phyloP scores from a whole-genome alignment of 2,797 vertebrate species.

The Protosalanx chinensis region DNA sequence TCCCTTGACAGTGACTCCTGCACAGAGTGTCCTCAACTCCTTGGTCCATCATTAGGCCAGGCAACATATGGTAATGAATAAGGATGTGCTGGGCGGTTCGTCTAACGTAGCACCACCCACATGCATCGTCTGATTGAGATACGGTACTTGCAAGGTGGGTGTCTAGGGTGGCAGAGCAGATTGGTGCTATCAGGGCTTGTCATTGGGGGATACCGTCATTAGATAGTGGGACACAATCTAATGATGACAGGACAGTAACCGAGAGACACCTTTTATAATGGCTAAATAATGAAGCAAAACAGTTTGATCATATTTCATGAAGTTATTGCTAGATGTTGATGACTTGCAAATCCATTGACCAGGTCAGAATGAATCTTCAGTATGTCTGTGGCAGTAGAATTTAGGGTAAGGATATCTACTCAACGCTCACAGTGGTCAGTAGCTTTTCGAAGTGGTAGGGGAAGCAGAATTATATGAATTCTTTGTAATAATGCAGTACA shows the following conservation, averaged over 20 bases:
- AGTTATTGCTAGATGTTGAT: too few relatives aligned
- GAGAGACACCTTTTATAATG: conserved; percentile 12
- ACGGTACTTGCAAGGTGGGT: conserved; percentile 32
- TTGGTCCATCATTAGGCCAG: conserved; percentile 47
- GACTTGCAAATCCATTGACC: background rate
- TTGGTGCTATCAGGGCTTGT: conserved; percentile 37
- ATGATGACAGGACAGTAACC: conserved; percentile 17
- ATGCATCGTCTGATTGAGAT: conserved; percentile 53
- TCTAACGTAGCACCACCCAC: conserved; percentile 52
- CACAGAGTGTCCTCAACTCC: conserved; percentile 31
- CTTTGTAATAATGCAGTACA: too few relatives aligned
- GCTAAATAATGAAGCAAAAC: conserved; percentile 19
- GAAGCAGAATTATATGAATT: too few relatives aligned
- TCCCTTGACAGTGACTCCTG: conserved; percentile 55
- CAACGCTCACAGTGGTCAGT: too few relatives aligned
- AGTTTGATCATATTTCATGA: conserved; percentile 2
- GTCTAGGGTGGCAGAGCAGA: conserved; percentile 28
- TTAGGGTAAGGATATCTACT: too few relatives aligned
- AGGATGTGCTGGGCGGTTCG: conserved; percentile 53
- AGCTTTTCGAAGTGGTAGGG: too few relatives aligned
- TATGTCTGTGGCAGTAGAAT: too few relatives aligned
- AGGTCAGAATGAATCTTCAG: background rate
- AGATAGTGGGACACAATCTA: background rate
- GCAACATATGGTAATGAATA: conserved; percentile 67
- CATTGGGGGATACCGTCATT: conserved; percentile 36